A percentile compares a stretch with the other conserved stretches of the same genome.
Conservation (phyloP, 37 sponge, comb jelly and placozoan species). For the Petrosia ficiformis region DNA sequence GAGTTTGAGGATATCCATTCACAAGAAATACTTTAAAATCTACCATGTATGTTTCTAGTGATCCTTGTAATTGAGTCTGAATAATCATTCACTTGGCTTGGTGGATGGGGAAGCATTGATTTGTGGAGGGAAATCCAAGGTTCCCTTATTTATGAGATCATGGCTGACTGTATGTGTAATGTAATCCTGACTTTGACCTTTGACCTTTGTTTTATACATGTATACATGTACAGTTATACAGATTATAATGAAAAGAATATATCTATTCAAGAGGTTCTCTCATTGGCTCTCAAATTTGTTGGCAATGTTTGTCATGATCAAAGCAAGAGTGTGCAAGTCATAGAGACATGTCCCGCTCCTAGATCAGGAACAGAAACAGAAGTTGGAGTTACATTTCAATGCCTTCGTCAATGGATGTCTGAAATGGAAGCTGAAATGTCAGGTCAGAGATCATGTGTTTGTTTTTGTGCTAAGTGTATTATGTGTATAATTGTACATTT, state of each 20-base stretch:
- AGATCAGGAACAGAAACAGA: conserved; percentile 20
- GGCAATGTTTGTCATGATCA: background rate
- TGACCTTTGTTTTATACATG: no score
- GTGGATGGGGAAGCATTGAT: no score
- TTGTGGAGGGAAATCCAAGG: no score
- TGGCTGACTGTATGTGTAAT: no score
- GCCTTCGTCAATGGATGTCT: conserved; percentile 30
- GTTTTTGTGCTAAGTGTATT: background rate
- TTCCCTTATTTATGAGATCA: no score
- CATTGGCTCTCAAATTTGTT: conserved; percentile 37
- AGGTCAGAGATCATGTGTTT: conserved; percentile 46
- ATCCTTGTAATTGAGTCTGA: background rate
- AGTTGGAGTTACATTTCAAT: conserved; percentile 3
- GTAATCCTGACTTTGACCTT: no score
- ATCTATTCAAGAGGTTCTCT: conserved; percentile 38
- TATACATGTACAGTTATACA: conserved; percentile 35
- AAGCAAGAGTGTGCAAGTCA: background rate
- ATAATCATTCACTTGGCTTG: no score
- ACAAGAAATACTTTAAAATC: no score
- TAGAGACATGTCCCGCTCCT: conserved; percentile 24
- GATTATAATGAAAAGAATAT: conserved; percentile 31
- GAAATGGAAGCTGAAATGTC: conserved; percentile 48
- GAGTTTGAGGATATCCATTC: no score
- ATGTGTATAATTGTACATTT: no score
- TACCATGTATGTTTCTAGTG: background rate